These are phyloP conservation scores for Aplysina aerophoba DNA, from an alignment of 37 sponge, comb jelly and placozoan species.

Conservation along the genomic window DNA sequence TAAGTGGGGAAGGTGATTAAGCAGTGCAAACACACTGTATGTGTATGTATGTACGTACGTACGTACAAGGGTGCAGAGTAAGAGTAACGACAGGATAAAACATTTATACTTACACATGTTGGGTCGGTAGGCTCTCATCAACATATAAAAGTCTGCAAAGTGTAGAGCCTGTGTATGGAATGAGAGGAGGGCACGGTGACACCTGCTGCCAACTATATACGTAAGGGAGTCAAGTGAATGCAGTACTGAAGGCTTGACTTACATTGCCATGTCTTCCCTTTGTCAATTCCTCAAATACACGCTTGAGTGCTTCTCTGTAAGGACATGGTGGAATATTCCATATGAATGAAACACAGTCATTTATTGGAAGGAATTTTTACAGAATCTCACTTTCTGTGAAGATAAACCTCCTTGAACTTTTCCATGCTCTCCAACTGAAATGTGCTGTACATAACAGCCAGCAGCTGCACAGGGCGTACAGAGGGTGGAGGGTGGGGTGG, in stretches of 20 bases:
- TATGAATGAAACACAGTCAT: no score
- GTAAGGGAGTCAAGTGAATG: no score
- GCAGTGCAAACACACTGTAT: no score
- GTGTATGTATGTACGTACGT: neutral
- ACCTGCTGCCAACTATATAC: no score
- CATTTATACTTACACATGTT: slow-evolving; percentile 57
- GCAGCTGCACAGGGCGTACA: slow-evolving; percentile 34
- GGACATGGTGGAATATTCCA: no score
- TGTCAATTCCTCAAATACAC: slow-evolving; percentile 37
- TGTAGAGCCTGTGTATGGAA: slow-evolving; percentile 9
- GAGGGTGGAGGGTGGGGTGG: neutral
- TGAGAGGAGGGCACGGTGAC: no score
- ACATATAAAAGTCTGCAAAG: slow-evolving; percentile 70
- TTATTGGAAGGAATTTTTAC: neutral
- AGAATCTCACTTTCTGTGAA: slow-evolving; percentile 58
- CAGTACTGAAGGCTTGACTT: neutral
- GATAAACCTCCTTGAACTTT: slow-evolving; percentile 70
- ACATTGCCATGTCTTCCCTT: neutral
- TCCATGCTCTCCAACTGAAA: slow-evolving; percentile 62
- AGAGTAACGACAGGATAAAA: no score
- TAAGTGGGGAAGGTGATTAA: no score
- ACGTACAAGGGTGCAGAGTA: neutral
- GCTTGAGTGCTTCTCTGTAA: slow-evolving; percentile 23
- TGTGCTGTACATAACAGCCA: slow-evolving; percentile 76
- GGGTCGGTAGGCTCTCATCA: slow-evolving; percentile 68